A percentile compares a stretch with the other conserved stretches of the same genome.
Conservation (phyloP, 2,888 invertebrate genomes). For the Vanessa cardui region DNA sequence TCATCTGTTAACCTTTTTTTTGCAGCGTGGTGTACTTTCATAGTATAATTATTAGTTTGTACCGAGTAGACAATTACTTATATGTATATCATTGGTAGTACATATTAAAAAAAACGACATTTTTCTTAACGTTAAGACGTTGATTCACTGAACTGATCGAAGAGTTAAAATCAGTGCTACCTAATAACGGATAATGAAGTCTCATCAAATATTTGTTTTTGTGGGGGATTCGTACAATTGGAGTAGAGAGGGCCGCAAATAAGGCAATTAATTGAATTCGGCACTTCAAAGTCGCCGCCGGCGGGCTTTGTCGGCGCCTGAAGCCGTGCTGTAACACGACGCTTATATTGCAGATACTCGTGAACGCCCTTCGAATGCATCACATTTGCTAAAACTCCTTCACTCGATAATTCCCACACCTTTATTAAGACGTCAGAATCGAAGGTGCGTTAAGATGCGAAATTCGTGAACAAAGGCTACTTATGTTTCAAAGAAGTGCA, state of each 20-base stretch:
- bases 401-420: slow-evolving; percentile 55
- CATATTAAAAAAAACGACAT: background rate
- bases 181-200: slow-evolving; percentile 79
- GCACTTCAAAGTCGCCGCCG: slow-evolving; percentile 75
- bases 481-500: slow-evolving; percentile 53
- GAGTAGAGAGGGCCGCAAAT: slow-evolving; percentile 70
- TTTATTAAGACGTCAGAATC: slow-evolving; percentile 42
- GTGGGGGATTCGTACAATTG: slow-evolving; percentile 70
- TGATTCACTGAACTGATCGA: slow-evolving; percentile 12
- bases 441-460: slow-evolving; percentile 50
- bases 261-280: slow-evolving; percentile 82
- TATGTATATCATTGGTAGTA: too few relatives aligned
- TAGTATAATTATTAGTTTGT: too few relatives aligned
- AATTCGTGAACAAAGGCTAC: slow-evolving; percentile 45
- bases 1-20: background rate
- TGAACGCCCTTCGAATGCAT: slow-evolving; percentile 43
- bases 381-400: slow-evolving; percentile 57
- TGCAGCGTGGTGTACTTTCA: background rate
- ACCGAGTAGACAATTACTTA: too few relatives aligned
- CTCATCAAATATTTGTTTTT: slow-evolving; percentile 80
- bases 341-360: slow-evolving; percentile 61
- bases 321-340: slow-evolving; percentile 62
- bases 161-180: slow-evolving; percentile 58
- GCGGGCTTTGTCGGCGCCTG: slow-evolving; percentile 74
- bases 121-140: background rate